Conservation (phyloP, 2,113 vertebrate species). For the Lasiurus cinereus region DNA sequence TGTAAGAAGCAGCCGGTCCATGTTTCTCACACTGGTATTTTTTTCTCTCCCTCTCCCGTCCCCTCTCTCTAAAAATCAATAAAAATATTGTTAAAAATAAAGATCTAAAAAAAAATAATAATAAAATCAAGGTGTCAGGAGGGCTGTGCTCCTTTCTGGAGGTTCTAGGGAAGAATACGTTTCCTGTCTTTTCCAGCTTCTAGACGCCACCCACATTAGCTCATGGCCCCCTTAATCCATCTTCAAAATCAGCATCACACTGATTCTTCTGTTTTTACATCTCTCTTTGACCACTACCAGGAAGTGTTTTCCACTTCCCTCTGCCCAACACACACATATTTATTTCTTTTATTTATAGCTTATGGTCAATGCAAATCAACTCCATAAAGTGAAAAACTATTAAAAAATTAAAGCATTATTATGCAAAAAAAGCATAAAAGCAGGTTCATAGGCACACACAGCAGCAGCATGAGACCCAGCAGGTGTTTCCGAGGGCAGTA, state of each 20-base stretch:
- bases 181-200: neutral
- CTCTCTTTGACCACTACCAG: neutral
- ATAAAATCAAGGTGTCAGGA: neutral
- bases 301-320: neutral
- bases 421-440: slow-evolving; percentile 26
- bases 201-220: neutral
- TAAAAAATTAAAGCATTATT: neutral
- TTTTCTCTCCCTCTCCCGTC: neutral
- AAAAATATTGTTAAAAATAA: no score
- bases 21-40: no score
- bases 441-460: neutral
- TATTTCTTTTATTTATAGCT: slow-evolving; percentile 33
- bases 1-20: neutral
- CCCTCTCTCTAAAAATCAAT: neutral
- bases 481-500: neutral
- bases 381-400: slow-evolving; percentile 3
- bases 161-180: neutral
- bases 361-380: neutral
- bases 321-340: neutral
- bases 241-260: neutral
- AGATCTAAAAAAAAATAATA: no score
- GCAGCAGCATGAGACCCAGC: no score
- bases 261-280: neutral
- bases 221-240: neutral
- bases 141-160: neutral